Base-by-base conservation (phyloP, 2,888 invertebrate species). In the Thelaira solivaga region DNA sequence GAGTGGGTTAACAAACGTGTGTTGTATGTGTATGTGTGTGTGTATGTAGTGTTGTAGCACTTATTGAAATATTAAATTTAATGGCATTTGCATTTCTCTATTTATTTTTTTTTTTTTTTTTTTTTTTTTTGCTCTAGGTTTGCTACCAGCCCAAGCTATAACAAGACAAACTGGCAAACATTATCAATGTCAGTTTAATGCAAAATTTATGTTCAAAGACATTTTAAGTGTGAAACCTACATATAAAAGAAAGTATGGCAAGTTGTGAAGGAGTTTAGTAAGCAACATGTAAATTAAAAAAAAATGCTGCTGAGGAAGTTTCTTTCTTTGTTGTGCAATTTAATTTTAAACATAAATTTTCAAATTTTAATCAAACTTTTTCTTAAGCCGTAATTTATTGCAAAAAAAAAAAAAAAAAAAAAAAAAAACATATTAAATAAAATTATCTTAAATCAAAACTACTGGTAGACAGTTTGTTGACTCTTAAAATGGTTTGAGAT, bases 61-160 rank as follows among this genome's bases (percentile, higher is more conserved):
- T 77, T 77, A 73, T 59, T 77, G 45, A 69, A 77, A 77, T 73
- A 77, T 73, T 77, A 69, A 77, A 77, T 73, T 72, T 77, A 57
- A 77, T 72, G 20, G 55, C 67, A 68, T 55, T 77, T 73, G 24
- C 57, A 64, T 47, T 57, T 51, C 4, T 20, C 20, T 10, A 29
- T 7, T 3, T 51, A 43, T 49, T 31, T 43, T 31, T 10, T 43
- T 18, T 10, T 16, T 24, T 4, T 55, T n/a, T 10, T 29, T 5
- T 5, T 2, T 20, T 36, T 24, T 5, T 18, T 16, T 41, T 5
- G 4, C 16, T 10, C 11, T 34, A 1, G 36, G 29, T n/a, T n/a
- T n/a, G n/a, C n/a, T n/a, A 18, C 2, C 62, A 72, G 10, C 34
- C 24, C 45, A 24, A 64, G 10, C n/a, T 13, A 43, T 18, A 62